Percentiles rank a stretch among this genome's conserved stretches.
phyloP scores from a whole-genome alignment of 2,888 invertebrate genomes.

The Eumerus sabulonum region DNA sequence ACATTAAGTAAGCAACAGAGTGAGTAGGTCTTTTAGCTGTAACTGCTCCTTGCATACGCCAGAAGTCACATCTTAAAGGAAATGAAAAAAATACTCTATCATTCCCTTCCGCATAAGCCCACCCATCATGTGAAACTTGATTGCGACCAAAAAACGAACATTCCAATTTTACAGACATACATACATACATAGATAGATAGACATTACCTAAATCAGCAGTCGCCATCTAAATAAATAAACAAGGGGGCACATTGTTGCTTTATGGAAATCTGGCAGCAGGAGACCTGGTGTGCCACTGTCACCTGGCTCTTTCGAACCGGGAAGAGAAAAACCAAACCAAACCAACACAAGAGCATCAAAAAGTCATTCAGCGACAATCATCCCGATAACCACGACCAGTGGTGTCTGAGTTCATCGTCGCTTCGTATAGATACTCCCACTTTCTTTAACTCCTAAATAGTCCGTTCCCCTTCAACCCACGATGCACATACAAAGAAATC shows the following conservation, averaged over 20 bases:
- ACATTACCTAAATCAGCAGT: slow-evolving; percentile 44
- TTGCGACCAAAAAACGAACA: slow-evolving; percentile 12
- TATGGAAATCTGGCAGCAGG: slow-evolving; percentile 52
- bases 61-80: not conserved
- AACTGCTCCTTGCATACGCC: not conserved
- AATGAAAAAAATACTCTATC: slow-evolving; percentile 11
- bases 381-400: slow-evolving; percentile 27
- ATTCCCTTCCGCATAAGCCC: slow-evolving; percentile 10
- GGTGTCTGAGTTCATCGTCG: slow-evolving; percentile 35
- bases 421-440: slow-evolving; percentile 16
- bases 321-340: slow-evolving; percentile 5
- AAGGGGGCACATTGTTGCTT: slow-evolving; percentile 56
- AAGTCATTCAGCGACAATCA: slow-evolving; percentile 48
- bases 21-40: no score
- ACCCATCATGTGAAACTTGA: slow-evolving; percentile 46
- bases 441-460: not conserved
- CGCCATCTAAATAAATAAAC: slow-evolving; percentile 45
- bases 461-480: not conserved
- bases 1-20: no score
- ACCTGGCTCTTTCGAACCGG: slow-evolving; percentile 4
- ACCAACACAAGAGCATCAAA: slow-evolving; percentile 12
- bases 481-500: slow-evolving; percentile 20
- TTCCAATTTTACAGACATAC: no score
- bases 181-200: slow-evolving; percentile 3
- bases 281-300: slow-evolving; percentile 43